Conservation (phyloP, 2,888 invertebrate species). For the Pseudococcus longispinus region DNA sequence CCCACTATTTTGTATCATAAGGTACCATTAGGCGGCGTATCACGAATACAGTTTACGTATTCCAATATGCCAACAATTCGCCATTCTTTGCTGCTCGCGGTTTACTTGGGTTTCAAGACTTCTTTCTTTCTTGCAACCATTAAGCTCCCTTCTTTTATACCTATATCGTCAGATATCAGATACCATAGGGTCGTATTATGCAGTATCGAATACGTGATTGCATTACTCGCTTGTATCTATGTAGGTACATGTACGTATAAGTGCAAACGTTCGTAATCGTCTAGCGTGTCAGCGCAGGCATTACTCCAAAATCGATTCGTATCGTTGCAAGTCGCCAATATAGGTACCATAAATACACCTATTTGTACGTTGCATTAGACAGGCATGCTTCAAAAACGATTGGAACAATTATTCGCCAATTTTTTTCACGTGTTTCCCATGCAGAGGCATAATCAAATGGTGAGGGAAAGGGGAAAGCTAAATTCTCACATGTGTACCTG, state of each 20-base stretch:
- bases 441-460: too few relatives aligned
- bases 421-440: not conserved
- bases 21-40: not conserved
- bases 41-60: not conserved
- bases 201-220: conserved; percentile 2
- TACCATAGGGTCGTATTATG: not conserved
- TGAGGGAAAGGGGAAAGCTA: not conserved
- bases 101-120: not conserved
- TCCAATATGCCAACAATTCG: not conserved
- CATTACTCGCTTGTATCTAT: not conserved
- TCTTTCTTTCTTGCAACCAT: not conserved
- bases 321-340: not conserved
- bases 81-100: not conserved
- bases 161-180: not conserved
- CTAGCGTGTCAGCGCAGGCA: not conserved
- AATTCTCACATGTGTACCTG: not conserved
- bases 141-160: not conserved
- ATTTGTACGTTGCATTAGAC: not conserved
- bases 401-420: not conserved
- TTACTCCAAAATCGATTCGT: conserved; percentile 10
- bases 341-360: not conserved
- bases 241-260: not conserved
- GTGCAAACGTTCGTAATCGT: not conserved
- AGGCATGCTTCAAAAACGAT: not conserved
- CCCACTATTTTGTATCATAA: not conserved